Conservation (phyloP, 2,113 vertebrate species). For the Paradisaea rubra region DNA sequence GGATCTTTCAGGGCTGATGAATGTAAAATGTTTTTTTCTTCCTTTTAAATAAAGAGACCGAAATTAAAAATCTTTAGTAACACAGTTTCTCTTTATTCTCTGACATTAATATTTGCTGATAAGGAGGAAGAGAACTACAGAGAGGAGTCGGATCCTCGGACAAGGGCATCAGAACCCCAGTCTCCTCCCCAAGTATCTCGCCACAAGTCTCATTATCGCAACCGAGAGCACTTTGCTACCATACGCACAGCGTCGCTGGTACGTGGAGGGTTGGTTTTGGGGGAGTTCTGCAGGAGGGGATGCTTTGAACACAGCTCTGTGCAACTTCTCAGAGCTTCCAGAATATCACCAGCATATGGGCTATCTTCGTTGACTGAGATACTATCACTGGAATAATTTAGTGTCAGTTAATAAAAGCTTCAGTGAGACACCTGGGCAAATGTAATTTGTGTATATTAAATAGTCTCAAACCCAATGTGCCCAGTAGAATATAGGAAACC, state of each 20-base stretch:
- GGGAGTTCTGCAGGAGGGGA: not conserved
- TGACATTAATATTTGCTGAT: not conserved
- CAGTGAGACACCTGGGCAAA: not conserved
- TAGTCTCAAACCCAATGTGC: not conserved
- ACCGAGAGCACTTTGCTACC: constrained; percentile 97
- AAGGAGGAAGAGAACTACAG: constrained; percentile 87
- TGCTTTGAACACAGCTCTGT: not conserved
- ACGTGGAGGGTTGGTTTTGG: not conserved
- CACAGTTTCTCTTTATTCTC: not conserved
- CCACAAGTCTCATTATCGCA: constrained; percentile 88
- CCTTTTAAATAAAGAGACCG: not conserved
- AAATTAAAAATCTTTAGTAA: not conserved
- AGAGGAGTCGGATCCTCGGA: constrained; percentile 82
- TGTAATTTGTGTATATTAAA: not conserved
- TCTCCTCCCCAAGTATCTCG: constrained; percentile 87
- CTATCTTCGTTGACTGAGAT: not conserved
- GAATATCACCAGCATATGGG: not conserved
- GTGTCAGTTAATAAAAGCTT: not conserved
- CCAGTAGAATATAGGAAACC: not conserved
- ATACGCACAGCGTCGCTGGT: constrained; percentile 97
- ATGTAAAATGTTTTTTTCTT: not conserved
- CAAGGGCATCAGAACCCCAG: constrained; percentile 82
- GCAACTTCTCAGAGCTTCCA: not conserved
- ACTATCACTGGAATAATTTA: not conserved
- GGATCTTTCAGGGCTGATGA: not conserved